These are phyloP conservation scores for Pituophis catenifer DNA, from an alignment of 2,113 vertebrate species.

Conservation along the genomic window DNA sequence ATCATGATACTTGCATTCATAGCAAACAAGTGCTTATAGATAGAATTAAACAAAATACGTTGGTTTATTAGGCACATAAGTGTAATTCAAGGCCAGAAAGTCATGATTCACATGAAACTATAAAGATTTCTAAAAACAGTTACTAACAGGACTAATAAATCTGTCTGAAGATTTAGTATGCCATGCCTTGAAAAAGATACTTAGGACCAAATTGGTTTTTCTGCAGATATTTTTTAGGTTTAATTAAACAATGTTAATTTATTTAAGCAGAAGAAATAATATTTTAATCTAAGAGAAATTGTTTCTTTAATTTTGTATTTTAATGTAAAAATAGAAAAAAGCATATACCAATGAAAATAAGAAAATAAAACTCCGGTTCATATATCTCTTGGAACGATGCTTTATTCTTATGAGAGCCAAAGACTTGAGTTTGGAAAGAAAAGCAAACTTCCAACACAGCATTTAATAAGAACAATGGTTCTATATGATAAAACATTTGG, in stretches of 20 bases:
- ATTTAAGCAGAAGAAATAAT: constrained; percentile 44
- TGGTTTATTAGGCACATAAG: constrained; percentile 43
- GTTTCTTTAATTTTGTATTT: neutral
- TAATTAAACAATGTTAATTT: neutral
- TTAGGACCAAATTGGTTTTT: neutral
- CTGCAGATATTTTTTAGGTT: neutral
- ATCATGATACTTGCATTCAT: neutral
- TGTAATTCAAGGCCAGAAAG: neutral
- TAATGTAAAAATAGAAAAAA: constrained; percentile 29
- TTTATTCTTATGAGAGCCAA: neutral
- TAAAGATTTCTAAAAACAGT: constrained; percentile 36
- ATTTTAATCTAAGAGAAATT: neutral
- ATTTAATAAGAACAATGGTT: neutral
- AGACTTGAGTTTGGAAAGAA: neutral
- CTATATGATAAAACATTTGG: neutral
- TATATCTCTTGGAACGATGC: neutral
- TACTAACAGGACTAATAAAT: constrained; percentile 37
- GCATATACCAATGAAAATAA: neutral
- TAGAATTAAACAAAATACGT: constrained; percentile 20
- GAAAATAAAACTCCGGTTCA: neutral
- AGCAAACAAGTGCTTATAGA: neutral
- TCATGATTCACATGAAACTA: constrained; percentile 38
- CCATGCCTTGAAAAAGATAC: neutral
- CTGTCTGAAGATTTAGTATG: neutral
- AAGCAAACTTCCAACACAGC: neutral